phyloP scores from a whole-genome alignment of 1,140 invertebrate species.

The Eurosta solidaginis region DNA sequence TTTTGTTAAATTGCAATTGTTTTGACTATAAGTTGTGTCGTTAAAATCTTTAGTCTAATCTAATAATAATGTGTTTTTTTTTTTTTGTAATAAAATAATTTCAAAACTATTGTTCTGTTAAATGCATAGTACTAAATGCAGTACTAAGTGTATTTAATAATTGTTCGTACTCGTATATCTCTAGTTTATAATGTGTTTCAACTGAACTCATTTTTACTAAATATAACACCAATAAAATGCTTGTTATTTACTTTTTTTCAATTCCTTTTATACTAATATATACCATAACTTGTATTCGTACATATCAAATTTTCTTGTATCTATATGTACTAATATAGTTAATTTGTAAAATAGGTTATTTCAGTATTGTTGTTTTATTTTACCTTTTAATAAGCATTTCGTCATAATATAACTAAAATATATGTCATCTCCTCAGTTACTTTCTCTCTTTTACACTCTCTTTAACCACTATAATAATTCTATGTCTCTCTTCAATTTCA shows the following conservation, averaged over 20 bases:
- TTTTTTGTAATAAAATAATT: too few species aligned
- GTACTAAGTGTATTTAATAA: too few species aligned
- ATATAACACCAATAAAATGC: neutral
- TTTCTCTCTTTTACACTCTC: neutral
- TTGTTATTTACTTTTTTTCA: neutral
- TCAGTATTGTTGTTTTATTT: neutral
- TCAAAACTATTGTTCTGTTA: too few species aligned
- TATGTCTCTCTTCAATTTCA: neutral
- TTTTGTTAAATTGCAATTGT: too few species aligned
- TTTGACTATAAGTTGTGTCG: too few species aligned
- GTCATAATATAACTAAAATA: neutral
- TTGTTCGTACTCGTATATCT: neutral
- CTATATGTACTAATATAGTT: neutral
- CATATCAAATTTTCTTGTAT: neutral
- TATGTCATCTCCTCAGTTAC: too few species aligned
- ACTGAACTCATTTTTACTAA: neutral
- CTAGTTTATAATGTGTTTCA: neutral
- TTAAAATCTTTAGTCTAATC: too few species aligned
- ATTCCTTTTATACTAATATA: neutral
- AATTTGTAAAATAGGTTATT: neutral
- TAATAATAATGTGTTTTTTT: too few species aligned
- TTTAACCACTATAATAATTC: neutral
- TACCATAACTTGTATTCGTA: neutral
- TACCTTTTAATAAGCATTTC: neutral
- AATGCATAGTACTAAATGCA: too few species aligned